phyloP scores from a whole-genome alignment of 2,888 invertebrate genomes.

The Drosophila mimetica region DNA sequence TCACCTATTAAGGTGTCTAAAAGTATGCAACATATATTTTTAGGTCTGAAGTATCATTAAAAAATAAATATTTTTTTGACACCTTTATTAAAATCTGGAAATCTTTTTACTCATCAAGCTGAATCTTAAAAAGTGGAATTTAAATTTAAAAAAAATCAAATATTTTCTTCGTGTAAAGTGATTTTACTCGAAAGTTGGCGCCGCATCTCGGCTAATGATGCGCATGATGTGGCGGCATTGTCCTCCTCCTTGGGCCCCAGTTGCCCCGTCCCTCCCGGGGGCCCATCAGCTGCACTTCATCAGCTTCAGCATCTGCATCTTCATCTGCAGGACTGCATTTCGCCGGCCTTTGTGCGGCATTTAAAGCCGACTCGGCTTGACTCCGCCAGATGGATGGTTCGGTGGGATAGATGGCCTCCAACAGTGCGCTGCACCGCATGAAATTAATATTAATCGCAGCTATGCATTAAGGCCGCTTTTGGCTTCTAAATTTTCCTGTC shows the following conservation, averaged over 20 bases:
- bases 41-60: too few relatives aligned
- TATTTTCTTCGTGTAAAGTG: background rate
- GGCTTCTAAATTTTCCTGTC: constrained; percentile 64
- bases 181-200: constrained; percentile 21
- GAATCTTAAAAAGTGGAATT: too few relatives aligned
- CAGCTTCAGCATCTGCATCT: constrained; percentile 22
- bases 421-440: constrained; percentile 69
- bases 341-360: background rate
- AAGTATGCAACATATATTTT: too few relatives aligned
- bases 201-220: constrained; percentile 70
- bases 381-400: constrained; percentile 1
- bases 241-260: constrained; percentile 44
- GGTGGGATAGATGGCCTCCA: constrained; percentile 59
- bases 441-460: constrained; percentile 77
- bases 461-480: constrained; percentile 78
- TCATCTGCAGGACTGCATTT: constrained; percentile 18
- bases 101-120: too few relatives aligned
- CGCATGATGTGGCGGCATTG: constrained; percentile 74
- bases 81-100: too few relatives aligned
- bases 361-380: constrained; percentile 5
- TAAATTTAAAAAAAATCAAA: too few relatives aligned
- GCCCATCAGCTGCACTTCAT: constrained; percentile 50
- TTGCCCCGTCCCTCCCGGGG: background rate
- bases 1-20: too few relatives aligned
- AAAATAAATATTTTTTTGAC: too few relatives aligned